Evolutionary conservation across 2,113 vertebrate genomes (phyloP).

Genomic region (Amblyopsis rosae): DNA sequence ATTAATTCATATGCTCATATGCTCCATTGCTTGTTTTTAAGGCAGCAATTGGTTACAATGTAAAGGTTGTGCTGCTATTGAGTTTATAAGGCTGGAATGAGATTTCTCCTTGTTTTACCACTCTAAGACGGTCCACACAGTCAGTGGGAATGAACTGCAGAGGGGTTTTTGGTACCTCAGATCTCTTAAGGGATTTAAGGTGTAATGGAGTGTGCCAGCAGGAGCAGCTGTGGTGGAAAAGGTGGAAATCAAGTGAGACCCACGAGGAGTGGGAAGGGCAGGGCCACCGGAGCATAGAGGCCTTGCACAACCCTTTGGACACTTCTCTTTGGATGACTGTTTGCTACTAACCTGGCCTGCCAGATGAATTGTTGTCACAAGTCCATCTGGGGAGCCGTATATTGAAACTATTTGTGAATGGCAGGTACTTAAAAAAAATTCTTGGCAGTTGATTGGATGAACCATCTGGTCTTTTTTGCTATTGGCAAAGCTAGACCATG

Average conservation of each 20-base stretch:
- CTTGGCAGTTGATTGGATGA: too few species aligned
- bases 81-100: constrained; percentile 32
- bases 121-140: constrained; percentile 55
- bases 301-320: constrained; percentile 40
- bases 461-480: too few species aligned
- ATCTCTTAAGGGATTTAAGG: constrained; percentile 78
- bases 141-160: constrained; percentile 67
- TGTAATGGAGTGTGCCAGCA: constrained; percentile 75
- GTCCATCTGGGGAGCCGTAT: too few species aligned
- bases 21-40: constrained; percentile 11
- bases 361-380: too few species aligned
- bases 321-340: neutral
- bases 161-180: constrained; percentile 70
- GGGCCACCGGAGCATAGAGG: constrained; percentile 35
- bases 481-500: too few species aligned
- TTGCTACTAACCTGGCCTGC: too few species aligned
- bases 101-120: constrained; percentile 52
- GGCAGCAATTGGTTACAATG: constrained; percentile 22
- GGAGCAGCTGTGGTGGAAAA: constrained; percentile 73
- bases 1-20: too few species aligned
- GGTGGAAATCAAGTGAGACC: constrained; percentile 69
- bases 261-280: constrained; percentile 59
- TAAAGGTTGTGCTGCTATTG: constrained; percentile 30
- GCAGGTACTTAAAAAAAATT: too few species aligned
- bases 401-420: too few species aligned